Percentiles rank a stretch among this genome's conserved stretches.
phyloP scores from a whole-genome alignment of 2,888 invertebrate species.

The Salticus scenicus region DNA sequence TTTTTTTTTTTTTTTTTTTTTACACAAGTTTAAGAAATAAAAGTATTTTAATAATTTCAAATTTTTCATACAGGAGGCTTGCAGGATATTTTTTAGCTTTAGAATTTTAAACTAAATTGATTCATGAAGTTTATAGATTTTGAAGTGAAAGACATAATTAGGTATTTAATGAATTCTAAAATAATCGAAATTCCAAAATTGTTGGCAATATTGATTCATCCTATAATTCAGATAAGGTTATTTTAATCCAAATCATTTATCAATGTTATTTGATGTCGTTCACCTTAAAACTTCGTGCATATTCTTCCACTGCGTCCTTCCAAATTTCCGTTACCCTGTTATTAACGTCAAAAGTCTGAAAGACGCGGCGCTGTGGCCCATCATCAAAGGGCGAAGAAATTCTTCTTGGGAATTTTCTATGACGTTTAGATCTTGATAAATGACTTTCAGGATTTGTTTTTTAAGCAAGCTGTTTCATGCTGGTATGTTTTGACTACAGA shows the following conservation, averaged over 20 bases:
- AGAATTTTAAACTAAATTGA: too few species aligned
- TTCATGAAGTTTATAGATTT: too few species aligned
- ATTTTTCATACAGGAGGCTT: too few species aligned
- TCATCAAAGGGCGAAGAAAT: slow-evolving; percentile 27
- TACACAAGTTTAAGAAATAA: too few species aligned
- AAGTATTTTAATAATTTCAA: too few species aligned
- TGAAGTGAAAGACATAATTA: too few species aligned
- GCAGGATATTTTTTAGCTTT: too few species aligned
- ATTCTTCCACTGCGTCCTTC: slow-evolving; percentile 33
- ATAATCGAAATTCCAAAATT: too few species aligned
- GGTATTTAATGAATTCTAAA: too few species aligned
- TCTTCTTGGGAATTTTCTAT: slow-evolving; percentile 29
- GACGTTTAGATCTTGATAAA: slow-evolving; percentile 22
- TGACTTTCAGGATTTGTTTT: slow-evolving; percentile 12
- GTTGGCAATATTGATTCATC: too few species aligned
- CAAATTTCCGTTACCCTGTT: slow-evolving; percentile 59
- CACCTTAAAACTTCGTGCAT: slow-evolving; percentile 43
- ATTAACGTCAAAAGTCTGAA: slow-evolving; percentile 33
- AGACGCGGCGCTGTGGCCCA: slow-evolving; percentile 7
- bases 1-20: too few species aligned
- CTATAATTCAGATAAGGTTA: too few species aligned
- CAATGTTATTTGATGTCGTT: background rate
- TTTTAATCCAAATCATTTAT: slow-evolving; percentile 2
- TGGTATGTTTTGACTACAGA: slow-evolving; percentile 6
- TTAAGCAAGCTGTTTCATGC: background rate